Evolutionary conservation across 2,888 invertebrate species (phyloP), one percentile per base, ranked within the genome.

Genomic region (Ophraella communa): DNA sequence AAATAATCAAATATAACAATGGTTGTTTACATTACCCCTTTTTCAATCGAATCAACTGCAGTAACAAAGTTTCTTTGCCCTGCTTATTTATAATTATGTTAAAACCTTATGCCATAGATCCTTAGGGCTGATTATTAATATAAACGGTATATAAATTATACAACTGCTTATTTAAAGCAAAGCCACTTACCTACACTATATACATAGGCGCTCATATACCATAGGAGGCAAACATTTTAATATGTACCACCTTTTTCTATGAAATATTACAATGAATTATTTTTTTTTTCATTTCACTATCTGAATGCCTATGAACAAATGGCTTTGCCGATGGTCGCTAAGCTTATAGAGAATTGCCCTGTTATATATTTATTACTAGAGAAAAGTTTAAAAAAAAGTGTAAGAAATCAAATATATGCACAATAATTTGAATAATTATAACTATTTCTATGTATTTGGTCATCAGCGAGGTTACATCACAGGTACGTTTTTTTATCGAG

Each of bases 331-430:
- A 52, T 67, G 68, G 72, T 74, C 74, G 79, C 72, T 74, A 79
- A 78, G 78, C 73, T 74, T 74, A 39, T 39, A 80, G 81, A 81
- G 81, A 81, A 81, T 81, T 81, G 81, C 80, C 81, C 79, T 80
- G 79, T 78, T 78, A 74, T 76, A 76, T 68, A 68, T 67, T 68
- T 67, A 62, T 61, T 56, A 65, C 57, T 58, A 70, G 57, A 64
- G 66, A 61, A 64, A 62, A 63, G 60, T 66, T 68, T 65, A 58
- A 64, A 66, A 54, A 47, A 66, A 60, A 18, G 65, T 52, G 30
- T 58, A 58, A 42, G 57, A 69, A 68, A 70, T 69, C 69, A 73
- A 75, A 75, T 72, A 74, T 72, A 74, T 73, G 73, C 49, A 54
- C 55, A 58, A 57, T 60, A 65, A 62, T 66, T 51, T 59, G 57